phyloP scores from a whole-genome alignment of 2,888 invertebrate genomes.

The Nebria salina region DNA sequence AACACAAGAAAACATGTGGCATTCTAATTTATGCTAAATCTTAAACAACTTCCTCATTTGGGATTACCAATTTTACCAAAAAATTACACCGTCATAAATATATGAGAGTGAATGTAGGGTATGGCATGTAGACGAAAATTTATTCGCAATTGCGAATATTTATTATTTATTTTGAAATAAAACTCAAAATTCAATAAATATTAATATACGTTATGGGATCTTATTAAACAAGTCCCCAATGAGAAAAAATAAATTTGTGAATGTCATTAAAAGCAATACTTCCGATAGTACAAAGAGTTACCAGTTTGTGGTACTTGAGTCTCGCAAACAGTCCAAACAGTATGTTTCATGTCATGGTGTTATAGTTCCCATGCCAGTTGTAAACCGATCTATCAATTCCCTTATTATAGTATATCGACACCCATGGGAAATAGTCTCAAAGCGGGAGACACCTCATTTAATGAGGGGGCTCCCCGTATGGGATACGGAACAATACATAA shows the following conservation, averaged over 20 bases:
- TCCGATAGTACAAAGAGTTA: background rate
- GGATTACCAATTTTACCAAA: too few relatives aligned
- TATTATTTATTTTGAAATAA: background rate
- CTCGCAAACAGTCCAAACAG: background rate
- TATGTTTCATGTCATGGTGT: background rate
- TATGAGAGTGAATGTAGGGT: too few relatives aligned
- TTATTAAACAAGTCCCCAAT: background rate
- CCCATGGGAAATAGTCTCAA: slow-evolving; percentile 32
- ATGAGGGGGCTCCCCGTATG: slow-evolving; percentile 5
- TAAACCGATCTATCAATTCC: slow-evolving; percentile 39
- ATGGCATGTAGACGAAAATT: too few relatives aligned
- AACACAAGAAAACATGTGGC: too few relatives aligned
- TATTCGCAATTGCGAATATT: too few relatives aligned
- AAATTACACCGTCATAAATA: too few relatives aligned
- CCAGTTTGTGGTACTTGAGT: background rate
- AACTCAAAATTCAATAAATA: background rate
- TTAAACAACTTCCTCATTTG: too few relatives aligned
- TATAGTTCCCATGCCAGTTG: slow-evolving; percentile 40
- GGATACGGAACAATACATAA: background rate
- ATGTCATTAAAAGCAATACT: background rate
- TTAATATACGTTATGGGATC: background rate
- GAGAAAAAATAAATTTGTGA: background rate
- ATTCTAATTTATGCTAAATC: too few relatives aligned
- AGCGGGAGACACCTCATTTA: slow-evolving; percentile 25
- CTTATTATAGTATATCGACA: slow-evolving; percentile 32